phyloP scores from a whole-genome alignment of 2,888 invertebrate species.

The Fragum whitleyi region DNA sequence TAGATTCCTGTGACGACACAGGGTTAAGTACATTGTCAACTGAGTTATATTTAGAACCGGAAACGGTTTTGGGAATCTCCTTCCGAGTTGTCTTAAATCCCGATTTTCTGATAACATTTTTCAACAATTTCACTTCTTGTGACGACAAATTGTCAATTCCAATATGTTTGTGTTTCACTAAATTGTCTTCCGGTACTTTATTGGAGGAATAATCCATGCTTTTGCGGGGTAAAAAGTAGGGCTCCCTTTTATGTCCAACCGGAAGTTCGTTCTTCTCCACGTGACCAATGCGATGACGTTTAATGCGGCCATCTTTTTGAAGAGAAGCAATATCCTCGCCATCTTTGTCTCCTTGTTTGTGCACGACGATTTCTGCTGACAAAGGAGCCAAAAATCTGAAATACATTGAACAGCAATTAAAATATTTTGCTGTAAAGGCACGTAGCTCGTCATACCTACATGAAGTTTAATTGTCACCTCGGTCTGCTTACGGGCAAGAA shows the following conservation, averaged over 20 bases:
- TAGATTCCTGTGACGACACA: neutral
- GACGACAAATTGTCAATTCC: constrained; percentile 5
- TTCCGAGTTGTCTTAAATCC: constrained; percentile 37
- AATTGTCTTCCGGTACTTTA: constrained; percentile 23
- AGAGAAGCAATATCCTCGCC: neutral
- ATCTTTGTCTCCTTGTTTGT: constrained; percentile 13
- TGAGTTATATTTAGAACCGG: constrained; percentile 11
- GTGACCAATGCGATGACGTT: constrained; percentile 17
- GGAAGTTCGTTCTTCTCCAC: constrained; percentile 22
- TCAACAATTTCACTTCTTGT: constrained; percentile 30
- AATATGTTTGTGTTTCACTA: constrained; percentile 8
- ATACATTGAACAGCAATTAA: neutral
- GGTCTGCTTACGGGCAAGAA: too few relatives aligned
- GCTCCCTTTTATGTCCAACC: constrained; percentile 6
- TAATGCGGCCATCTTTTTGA: constrained; percentile 48
- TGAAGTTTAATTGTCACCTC: too few relatives aligned
- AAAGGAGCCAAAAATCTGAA: constrained; percentile 12
- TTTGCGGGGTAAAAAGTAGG: neutral
- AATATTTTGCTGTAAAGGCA: neutral
- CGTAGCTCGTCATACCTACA: neutral
- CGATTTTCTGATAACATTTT: constrained; percentile 48
- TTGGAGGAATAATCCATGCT: constrained; percentile 13
- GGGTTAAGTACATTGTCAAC: neutral
- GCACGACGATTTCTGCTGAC: neutral
- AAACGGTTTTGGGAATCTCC: neutral